Evolutionary conservation across 2,797 vertebrate species (phyloP).

Genomic region (Okamejei kenojei): DNA sequence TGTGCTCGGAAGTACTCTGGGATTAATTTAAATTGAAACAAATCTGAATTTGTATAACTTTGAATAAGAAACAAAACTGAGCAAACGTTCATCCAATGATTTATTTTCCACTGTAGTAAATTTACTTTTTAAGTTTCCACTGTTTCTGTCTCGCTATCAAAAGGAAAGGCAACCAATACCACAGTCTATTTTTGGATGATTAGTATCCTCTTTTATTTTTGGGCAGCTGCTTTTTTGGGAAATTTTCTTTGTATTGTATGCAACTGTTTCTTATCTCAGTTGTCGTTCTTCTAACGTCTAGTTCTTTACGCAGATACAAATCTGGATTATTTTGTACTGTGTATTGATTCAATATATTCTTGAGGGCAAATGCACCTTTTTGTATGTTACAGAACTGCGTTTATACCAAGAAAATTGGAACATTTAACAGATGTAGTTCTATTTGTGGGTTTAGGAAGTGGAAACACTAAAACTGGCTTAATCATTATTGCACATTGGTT

Average conservation of each 20-base stretch:
- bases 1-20: too few relatives aligned
- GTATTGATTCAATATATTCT: background rate
- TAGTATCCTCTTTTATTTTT: background rate
- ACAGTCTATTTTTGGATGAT: background rate
- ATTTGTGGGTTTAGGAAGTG: constrained; percentile 31
- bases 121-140: background rate
- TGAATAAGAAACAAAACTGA: background rate
- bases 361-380: background rate
- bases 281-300: background rate
- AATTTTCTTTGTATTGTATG: background rate
- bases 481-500: constrained; percentile 2
- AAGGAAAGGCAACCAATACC: background rate
- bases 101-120: background rate
- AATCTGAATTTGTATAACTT: background rate
- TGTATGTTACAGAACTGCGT: background rate
- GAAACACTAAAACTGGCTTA: constrained; percentile 22
- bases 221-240: background rate
- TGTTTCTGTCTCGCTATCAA: background rate
- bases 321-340: background rate
- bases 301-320: background rate
- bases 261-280: background rate
- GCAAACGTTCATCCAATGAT: background rate
- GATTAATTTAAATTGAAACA: background rate
- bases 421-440: background rate
- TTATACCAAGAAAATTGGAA: background rate